A percentile compares a stretch with the other conserved stretches of the same genome.
These are phyloP conservation scores for Drosophila biarmipes DNA, from an alignment of 1,140 invertebrate genomes.

Conservation along the genomic window DNA sequence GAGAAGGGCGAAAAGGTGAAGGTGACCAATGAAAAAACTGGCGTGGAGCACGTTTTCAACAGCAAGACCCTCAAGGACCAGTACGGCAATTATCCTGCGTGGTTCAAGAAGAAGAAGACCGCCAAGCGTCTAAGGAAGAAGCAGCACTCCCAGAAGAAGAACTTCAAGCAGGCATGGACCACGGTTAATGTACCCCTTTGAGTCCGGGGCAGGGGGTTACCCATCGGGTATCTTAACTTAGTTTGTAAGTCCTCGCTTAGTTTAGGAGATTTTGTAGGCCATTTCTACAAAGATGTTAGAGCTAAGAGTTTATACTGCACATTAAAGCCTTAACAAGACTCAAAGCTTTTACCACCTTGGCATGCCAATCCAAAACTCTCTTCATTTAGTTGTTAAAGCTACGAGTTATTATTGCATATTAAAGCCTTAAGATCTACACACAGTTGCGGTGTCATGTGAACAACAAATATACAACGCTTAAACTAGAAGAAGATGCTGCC, in stretches of 20 bases:
- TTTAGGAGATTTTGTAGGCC: conserved; percentile 43
- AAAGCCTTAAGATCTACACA: conserved; percentile 38
- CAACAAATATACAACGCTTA: conserved; percentile 56
- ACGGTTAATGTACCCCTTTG: conserved; percentile 82
- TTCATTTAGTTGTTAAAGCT: conserved; percentile 23
- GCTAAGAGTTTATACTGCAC: conserved; percentile 54
- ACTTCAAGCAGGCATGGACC: conserved; percentile 84
- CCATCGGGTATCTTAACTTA: conserved; percentile 32
- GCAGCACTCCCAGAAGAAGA: conserved; percentile 83
- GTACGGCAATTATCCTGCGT: conserved; percentile 87
- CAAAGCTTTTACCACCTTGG: not conserved
- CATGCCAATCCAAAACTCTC: not conserved
- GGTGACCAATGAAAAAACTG: conserved; percentile 85
- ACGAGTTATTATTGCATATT: conserved; percentile 27
- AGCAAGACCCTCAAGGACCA: conserved; percentile 87
- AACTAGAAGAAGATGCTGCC: conserved; percentile 26
- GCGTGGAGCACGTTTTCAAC: conserved; percentile 85
- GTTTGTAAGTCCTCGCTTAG: conserved; percentile 49
- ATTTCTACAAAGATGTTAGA: conserved; percentile 50
- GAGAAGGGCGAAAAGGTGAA: conserved; percentile 83
- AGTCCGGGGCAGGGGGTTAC: not conserved
- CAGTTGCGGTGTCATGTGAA: conserved; percentile 42
- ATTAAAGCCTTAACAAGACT: conserved; percentile 61
- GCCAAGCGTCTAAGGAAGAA: conserved; percentile 85
- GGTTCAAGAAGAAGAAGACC: conserved; percentile 87